phyloP scores from a whole-genome alignment of 2,888 invertebrate genomes.

The Endotricha flammealis region DNA sequence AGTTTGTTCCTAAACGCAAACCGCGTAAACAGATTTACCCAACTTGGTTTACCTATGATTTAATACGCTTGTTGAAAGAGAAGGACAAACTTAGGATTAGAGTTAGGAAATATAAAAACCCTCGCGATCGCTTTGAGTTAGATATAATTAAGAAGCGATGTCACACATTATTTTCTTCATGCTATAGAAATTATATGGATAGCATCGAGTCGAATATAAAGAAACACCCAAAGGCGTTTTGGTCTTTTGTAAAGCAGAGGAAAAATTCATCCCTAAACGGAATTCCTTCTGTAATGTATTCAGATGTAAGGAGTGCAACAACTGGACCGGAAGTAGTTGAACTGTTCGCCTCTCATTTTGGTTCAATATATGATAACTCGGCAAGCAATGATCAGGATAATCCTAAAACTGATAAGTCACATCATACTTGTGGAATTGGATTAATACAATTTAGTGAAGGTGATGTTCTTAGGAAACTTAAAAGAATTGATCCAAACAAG shows the following conservation, averaged over 20 bases:
- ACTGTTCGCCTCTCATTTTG: no score
- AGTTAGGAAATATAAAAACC: not conserved
- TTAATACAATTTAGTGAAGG: not conserved
- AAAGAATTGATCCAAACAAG: conserved; percentile 1
- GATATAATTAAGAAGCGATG: not conserved
- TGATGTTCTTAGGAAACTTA: not conserved
- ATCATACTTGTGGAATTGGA: no score
- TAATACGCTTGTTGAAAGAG: not conserved
- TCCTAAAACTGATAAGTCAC: not conserved
- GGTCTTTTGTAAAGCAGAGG: no score
- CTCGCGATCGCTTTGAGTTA: not conserved
- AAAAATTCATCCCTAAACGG: no score
- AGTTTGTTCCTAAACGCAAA: not conserved
- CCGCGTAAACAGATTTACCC: not conserved
- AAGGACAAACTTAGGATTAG: not conserved
- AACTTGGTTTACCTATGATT: not conserved
- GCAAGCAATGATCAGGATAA: no score
- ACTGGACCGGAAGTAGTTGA: no score
- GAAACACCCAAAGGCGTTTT: no score
- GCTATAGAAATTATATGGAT: not conserved
- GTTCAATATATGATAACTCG: no score
- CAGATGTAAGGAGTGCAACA: no score
- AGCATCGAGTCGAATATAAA: no score
- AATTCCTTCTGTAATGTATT: no score
- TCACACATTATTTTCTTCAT: not conserved